phyloP scores from a whole-genome alignment of 2,888 invertebrate species.

The Tenodera sinensis region DNA sequence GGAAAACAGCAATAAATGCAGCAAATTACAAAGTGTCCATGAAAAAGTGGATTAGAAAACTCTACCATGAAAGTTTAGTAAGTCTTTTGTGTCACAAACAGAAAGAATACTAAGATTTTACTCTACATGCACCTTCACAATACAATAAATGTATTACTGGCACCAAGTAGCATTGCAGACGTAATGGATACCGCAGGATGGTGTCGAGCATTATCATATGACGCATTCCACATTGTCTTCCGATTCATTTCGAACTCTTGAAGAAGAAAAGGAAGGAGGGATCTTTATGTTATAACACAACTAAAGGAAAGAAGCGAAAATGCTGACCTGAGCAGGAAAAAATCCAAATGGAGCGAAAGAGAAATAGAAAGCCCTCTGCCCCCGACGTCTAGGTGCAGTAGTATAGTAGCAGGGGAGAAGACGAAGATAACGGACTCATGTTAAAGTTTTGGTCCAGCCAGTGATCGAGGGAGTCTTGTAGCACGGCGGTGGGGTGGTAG shows the following conservation, averaged over 20 bases:
- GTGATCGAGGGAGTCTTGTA: background rate
- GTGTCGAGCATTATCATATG: background rate
- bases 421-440: background rate
- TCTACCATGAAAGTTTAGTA: too few relatives aligned
- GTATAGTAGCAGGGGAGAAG: background rate
- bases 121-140: too few relatives aligned
- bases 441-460: conserved; percentile 18
- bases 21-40: too few relatives aligned
- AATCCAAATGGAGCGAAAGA: background rate
- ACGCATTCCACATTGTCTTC: background rate
- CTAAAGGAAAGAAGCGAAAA: conserved; percentile 15
- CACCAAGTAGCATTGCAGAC: background rate
- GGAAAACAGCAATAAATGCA: too few relatives aligned
- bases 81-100: too few relatives aligned
- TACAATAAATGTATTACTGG: too few relatives aligned
- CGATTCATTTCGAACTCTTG: background rate
- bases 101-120: too few relatives aligned
- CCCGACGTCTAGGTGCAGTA: background rate
- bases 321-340: conserved; percentile 30
- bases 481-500: background rate
- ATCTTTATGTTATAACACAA: background rate
- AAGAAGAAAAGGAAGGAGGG: background rate
- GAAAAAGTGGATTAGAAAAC: too few relatives aligned
- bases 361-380: conserved; percentile 15
- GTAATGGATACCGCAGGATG: background rate